These are phyloP conservation scores for Threskiornis aethiopicus DNA, from an alignment of 2,797 vertebrate genomes.

Conservation along the genomic window DNA sequence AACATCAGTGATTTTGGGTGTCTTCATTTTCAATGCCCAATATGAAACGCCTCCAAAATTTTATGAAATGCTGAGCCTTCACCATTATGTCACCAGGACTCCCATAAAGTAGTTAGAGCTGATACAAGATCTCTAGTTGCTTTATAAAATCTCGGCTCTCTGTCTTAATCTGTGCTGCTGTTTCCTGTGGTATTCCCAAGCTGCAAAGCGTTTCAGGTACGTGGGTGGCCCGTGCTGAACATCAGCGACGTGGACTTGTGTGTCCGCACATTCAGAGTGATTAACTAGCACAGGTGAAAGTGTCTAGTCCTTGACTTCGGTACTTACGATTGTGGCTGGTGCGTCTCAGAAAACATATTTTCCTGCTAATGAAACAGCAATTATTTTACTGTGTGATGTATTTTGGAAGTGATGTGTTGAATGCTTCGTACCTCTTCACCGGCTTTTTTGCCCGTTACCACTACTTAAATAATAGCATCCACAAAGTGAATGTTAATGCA, in stretches of 20 bases:
- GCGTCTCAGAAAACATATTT: conserved; percentile 69
- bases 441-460: neutral
- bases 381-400: neutral
- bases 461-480: neutral
- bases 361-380: conserved; percentile 72
- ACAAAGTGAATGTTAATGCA: neutral
- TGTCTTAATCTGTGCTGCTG: neutral
- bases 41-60: neutral
- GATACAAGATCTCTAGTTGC: neutral
- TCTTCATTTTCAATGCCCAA: neutral
- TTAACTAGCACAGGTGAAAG: neutral
- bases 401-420: neutral
- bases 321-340: conserved; percentile 52
- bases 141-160: neutral
- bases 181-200: neutral
- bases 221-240: neutral
- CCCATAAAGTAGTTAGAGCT: neutral
- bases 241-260: neutral
- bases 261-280: neutral
- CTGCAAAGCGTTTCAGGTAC: neutral
- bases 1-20: neutral
- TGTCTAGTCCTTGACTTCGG: neutral
- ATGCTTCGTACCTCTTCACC: neutral
- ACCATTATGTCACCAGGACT: neutral
- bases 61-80: neutral